Percentiles rank a stretch among this genome's conserved stretches.
Evolutionary conservation across 2,797 vertebrate species (phyloP).

Genomic region (Myiotriccus ornatus): DNA sequence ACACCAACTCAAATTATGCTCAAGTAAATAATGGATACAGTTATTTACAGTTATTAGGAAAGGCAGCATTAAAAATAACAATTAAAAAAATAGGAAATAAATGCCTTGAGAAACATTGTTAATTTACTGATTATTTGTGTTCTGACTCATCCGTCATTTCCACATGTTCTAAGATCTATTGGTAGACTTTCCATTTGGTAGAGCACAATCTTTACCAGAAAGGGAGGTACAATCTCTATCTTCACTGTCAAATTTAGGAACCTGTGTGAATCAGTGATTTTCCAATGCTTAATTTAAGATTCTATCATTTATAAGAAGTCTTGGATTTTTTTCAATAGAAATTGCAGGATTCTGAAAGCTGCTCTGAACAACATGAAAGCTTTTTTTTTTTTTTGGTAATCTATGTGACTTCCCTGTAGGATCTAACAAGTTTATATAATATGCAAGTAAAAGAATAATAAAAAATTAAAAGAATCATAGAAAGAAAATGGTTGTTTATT

Average conservation of each 20-base stretch:
- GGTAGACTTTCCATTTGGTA: not conserved
- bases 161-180: not conserved
- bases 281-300: not conserved
- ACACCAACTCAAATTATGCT: not conserved
- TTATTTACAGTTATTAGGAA: not conserved
- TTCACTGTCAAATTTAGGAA: not conserved
- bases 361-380: not conserved
- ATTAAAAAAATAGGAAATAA: not conserved
- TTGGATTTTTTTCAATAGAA: not conserved
- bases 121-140: not conserved
- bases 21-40: not conserved
- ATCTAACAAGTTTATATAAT: not conserved
- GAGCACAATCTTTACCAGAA: not conserved
- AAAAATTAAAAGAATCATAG: slow-evolving; percentile 4
- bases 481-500: not conserved
- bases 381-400: not conserved
- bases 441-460: slow-evolving; percentile 12
- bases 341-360: not conserved
- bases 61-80: not conserved
- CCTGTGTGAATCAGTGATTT: not conserved
- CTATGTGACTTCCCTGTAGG: not conserved
- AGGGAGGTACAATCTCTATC: not conserved
- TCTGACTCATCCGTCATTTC: not conserved
- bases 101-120: not conserved
- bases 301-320: not conserved